These are phyloP conservation scores for Dascillus cervinus DNA, from an alignment of 2,888 invertebrate genomes.

Conservation along the genomic window DNA sequence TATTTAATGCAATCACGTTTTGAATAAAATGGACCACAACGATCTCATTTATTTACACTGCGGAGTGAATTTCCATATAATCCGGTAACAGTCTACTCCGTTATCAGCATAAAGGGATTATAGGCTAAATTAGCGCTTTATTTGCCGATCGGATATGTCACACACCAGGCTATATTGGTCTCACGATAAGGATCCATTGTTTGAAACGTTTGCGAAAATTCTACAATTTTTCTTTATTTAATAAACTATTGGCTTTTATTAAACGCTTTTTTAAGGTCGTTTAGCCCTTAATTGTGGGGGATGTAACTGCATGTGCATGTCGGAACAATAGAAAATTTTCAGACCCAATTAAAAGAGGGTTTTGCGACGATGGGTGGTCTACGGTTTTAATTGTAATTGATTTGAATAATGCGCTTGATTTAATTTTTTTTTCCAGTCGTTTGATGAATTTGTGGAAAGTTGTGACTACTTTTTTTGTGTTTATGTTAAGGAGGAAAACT, in stretches of 20 bases:
- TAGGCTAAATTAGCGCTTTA: slow-evolving; percentile 29
- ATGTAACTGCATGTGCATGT: slow-evolving; percentile 10
- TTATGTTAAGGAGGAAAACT: too few relatives aligned
- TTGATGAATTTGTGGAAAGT: too few relatives aligned
- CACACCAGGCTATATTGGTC: slow-evolving; percentile 15
- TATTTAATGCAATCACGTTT: too few relatives aligned
- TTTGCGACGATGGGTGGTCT: slow-evolving; percentile 17
- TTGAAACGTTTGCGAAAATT: too few relatives aligned
- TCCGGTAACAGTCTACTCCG: slow-evolving; percentile 25
- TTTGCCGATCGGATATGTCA: slow-evolving; percentile 32
- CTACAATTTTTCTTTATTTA: too few relatives aligned
- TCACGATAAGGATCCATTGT: slow-evolving; percentile 7
- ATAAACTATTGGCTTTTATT: too few relatives aligned
- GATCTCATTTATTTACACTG: slow-evolving; percentile 20
- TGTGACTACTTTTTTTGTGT: too few relatives aligned
- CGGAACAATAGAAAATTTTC: slow-evolving; percentile 17
- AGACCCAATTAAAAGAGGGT: slow-evolving; percentile 13
- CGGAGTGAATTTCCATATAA: slow-evolving; percentile 30
- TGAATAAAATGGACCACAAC: too few relatives aligned
- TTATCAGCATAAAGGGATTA: slow-evolving; percentile 29
- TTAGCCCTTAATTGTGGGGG: too few relatives aligned
- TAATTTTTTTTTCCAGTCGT: too few relatives aligned
- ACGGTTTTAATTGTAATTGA: slow-evolving; percentile 23
- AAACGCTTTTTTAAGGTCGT: too few relatives aligned
- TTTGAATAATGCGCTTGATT: too few relatives aligned